phyloP scores from a whole-genome alignment of 1,140 invertebrate species.

The Caenorhabditis brenneri region DNA sequence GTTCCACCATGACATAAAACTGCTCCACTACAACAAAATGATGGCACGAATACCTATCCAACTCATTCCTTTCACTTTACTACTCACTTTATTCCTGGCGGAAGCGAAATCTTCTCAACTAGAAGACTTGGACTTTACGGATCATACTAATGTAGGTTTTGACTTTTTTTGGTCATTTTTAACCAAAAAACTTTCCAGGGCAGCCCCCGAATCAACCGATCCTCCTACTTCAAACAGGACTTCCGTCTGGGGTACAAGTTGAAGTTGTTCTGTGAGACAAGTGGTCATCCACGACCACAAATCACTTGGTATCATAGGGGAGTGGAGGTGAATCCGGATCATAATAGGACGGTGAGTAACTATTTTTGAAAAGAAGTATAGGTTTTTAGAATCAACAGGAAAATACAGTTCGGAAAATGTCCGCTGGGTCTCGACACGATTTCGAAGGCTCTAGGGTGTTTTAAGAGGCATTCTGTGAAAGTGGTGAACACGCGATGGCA shows the following conservation, averaged over 20 bases:
- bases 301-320: conserved; percentile 40
- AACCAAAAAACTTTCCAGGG: too few species aligned
- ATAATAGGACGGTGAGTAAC: neutral
- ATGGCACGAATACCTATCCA: too few species aligned
- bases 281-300: neutral
- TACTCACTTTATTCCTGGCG: too few species aligned
- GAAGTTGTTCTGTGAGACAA: conserved; percentile 43
- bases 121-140: conserved; percentile 24
- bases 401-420: too few species aligned
- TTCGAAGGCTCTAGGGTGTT: too few species aligned
- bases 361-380: too few species aligned
- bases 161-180: neutral
- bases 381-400: too few species aligned
- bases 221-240: conserved; percentile 36
- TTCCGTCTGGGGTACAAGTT: conserved; percentile 30
- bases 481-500: too few species aligned
- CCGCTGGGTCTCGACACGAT: too few species aligned
- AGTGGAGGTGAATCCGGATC: conserved; percentile 26
- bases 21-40: too few species aligned
- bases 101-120: neutral
- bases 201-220: neutral
- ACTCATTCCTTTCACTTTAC: neutral
- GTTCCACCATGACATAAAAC: neutral
- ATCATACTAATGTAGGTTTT: neutral
- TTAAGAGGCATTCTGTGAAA: too few species aligned